Evolutionary conservation across 2,113 vertebrate genomes (phyloP).

Genomic region (Epinephelus fuscoguttatus): DNA sequence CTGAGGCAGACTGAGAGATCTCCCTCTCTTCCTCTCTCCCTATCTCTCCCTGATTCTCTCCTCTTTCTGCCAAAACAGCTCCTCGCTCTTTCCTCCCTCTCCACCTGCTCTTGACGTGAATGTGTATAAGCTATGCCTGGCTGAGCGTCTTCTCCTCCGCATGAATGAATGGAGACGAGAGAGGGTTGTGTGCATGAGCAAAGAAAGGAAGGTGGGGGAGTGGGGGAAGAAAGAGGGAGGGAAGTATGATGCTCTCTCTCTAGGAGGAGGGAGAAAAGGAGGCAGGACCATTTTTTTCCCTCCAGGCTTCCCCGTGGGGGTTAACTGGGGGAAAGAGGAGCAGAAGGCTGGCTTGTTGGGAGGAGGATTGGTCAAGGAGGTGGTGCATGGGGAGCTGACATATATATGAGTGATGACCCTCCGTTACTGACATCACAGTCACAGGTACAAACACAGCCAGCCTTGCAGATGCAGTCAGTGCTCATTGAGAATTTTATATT

Average conservation of each 20-base stretch:
- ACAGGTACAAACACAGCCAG: slow-evolving; percentile 3
- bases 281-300: slow-evolving; percentile 39
- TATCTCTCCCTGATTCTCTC: slow-evolving; percentile 43
- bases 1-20: slow-evolving; percentile 49
- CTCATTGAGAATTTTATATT: not conserved
- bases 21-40: not conserved
- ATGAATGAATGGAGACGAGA: slow-evolving; percentile 74
- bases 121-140: slow-evolving; percentile 66
- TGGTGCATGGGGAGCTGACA: not conserved
- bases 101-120: slow-evolving; percentile 76
- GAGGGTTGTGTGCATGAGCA: slow-evolving; percentile 54
- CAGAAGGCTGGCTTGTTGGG: slow-evolving; percentile 40
- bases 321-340: slow-evolving; percentile 49
- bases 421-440: slow-evolving; percentile 1
- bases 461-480: not conserved
- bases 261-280: slow-evolving; percentile 49
- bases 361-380: slow-evolving; percentile 30
- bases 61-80: slow-evolving; percentile 48
- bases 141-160: slow-evolving; percentile 62
- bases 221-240: slow-evolving; percentile 31
- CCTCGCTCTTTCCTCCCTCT: slow-evolving; percentile 53
- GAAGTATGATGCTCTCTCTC: slow-evolving; percentile 58
- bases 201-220: not conserved
- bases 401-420: slow-evolving; percentile 22
- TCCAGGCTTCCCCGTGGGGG: slow-evolving; percentile 59